Percentiles rank a stretch among this genome's conserved stretches.
Conservation (phyloP, 1,140 invertebrate genomes). For the Sinonovacula constricta region DNA sequence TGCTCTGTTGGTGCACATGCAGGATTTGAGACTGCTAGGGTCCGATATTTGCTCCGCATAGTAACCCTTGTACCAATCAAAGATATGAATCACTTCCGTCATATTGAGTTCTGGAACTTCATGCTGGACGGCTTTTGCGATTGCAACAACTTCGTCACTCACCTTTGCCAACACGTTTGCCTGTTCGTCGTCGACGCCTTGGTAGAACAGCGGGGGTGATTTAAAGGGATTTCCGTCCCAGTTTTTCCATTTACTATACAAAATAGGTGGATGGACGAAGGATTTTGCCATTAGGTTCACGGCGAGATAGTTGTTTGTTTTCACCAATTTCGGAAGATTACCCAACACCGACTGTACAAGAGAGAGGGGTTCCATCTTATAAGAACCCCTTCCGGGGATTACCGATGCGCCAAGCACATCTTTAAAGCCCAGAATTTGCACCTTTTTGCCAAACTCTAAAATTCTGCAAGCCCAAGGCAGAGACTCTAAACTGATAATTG, state of each 20-base stretch:
- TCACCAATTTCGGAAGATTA: conserved; percentile 50
- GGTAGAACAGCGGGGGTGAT: conserved; percentile 62
- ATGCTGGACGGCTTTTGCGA: conserved; percentile 52
- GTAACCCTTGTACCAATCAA: conserved; percentile 60
- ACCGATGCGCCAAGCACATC: conserved; percentile 54
- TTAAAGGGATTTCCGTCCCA: conserved; percentile 54
- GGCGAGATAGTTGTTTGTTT: conserved; percentile 58
- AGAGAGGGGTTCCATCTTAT: conserved; percentile 43
- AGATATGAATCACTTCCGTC: conserved; percentile 58
- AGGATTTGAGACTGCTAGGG: conserved; percentile 45
- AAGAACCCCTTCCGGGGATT: conserved; percentile 43
- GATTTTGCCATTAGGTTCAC: conserved; percentile 60
- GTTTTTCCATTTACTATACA: too few species aligned
- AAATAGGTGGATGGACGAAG: conserved; percentile 63
- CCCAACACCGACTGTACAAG: conserved; percentile 59
- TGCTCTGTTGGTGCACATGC: conserved; percentile 64
- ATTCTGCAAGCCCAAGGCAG: conserved; percentile 69
- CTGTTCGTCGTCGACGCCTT: conserved; percentile 60
- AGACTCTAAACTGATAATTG: conserved; percentile 62
- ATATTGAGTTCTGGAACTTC: conserved; percentile 54
- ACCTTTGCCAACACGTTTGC: conserved; percentile 54
- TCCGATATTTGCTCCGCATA: conserved; percentile 61
- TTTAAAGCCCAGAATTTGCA: conserved; percentile 61
- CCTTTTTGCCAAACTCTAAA: conserved; percentile 58
- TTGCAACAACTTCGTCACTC: conserved; percentile 59